These are phyloP conservation scores for Cybosia mesomella DNA, from an alignment of 2,888 invertebrate species.

Conservation along the genomic window DNA sequence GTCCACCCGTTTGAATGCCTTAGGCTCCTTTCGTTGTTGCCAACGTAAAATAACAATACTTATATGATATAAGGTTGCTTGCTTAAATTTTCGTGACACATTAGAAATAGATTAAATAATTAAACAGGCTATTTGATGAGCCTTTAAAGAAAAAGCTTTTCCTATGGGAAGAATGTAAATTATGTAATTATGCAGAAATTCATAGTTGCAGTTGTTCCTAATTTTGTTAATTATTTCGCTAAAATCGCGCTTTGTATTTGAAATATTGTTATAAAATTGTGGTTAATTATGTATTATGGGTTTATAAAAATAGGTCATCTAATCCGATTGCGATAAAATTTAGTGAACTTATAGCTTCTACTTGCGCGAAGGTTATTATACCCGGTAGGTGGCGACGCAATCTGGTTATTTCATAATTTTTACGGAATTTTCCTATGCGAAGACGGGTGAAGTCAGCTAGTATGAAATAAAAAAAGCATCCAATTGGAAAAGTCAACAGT, in stretches of 20 bases:
- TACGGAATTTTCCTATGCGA: background rate
- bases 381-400: background rate
- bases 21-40: constrained; percentile 22
- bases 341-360: background rate
- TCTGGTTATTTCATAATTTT: background rate
- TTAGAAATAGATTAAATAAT: constrained; percentile 1
- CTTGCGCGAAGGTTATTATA: background rate
- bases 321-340: background rate
- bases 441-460: background rate
- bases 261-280: background rate
- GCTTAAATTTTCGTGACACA: background rate
- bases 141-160: too few species aligned
- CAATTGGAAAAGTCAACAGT: background rate
- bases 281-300: background rate
- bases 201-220: background rate
- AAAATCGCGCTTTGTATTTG: background rate
- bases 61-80: constrained; percentile 8
- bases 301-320: too few species aligned
- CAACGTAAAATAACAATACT: constrained; percentile 17
- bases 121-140: background rate
- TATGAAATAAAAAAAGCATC: background rate
- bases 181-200: background rate
- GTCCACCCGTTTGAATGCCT: constrained; percentile 39
- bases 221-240: background rate
- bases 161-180: background rate